These are phyloP conservation scores for Tachyglossus aculeatus DNA, from an alignment of 2,797 vertebrate species.

Conservation along the genomic window DNA sequence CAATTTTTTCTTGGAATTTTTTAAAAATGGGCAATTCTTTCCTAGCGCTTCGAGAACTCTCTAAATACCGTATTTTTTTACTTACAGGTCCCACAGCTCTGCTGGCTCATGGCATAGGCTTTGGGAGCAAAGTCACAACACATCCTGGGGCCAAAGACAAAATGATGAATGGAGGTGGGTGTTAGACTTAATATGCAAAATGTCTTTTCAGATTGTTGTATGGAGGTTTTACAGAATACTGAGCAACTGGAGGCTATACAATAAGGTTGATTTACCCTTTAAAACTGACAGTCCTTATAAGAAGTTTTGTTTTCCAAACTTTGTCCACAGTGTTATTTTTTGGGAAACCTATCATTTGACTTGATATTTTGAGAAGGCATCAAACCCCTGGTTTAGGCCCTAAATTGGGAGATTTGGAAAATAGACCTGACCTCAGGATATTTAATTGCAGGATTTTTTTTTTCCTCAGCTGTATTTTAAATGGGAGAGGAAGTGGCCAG, in stretches of 20 bases:
- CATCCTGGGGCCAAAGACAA: conserved; percentile 95
- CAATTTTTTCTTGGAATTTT: background rate
- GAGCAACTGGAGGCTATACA: accelerated
- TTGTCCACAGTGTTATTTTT: background rate
- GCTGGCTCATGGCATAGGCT: conserved; percentile 91
- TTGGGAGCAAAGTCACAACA: conserved; percentile 92
- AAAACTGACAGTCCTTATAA: background rate
- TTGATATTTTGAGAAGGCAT: background rate
- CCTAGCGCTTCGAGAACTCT: background rate
- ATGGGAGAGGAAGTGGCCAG: no score
- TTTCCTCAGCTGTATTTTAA: no score
- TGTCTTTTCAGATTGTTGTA: background rate
- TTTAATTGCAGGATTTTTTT: background rate
- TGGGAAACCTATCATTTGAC: background rate
- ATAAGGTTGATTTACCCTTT: no score
- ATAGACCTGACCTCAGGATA: background rate
- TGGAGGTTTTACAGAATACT: accelerated
- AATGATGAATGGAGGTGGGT: conserved; percentile 94
- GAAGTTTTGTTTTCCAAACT: background rate
- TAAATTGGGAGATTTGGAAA: background rate
- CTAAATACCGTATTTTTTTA: background rate
- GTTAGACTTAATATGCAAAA: accelerated
- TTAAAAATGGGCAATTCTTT: background rate
- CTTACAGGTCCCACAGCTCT: conserved; percentile 92
- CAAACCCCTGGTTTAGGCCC: background rate